Base-by-base conservation (phyloP, 2,888 invertebrate genomes). In the Cremastobaeus sp. region DNA sequence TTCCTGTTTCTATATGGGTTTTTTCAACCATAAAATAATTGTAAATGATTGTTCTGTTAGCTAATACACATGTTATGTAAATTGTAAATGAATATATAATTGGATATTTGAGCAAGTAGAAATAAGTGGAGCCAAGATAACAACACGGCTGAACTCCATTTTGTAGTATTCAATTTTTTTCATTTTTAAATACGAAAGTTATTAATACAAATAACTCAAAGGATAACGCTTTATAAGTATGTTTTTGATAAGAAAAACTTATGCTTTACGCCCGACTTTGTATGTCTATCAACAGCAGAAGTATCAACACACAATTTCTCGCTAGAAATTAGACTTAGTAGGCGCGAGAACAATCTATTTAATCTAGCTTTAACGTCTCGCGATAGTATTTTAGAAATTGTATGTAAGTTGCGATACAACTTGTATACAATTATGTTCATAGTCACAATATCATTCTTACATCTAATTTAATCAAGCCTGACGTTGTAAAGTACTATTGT, bases 121-220 rank as follows among this genome's bases (percentile, higher is more conserved):
- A n/a, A n/a, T n/a, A n/a, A n/a, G n/a, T n/a, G n/a, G n/a, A n/a
- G n/a, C n/a, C n/a, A n/a, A n/a, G n/a, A n/a, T n/a, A n/a, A n/a
- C n/a, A 25, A 8, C 25, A 25, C 8, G 4, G 25, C 25, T 25
- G 8, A 25, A 0, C 94, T 94, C 85, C 20, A 17, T 21, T 43
- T 43, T 9, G 4, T 12, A 41, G 41, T 20, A 21, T n/a, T 17
- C 21, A 12, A 25, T 43, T 43, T 25, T 25, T 43, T 43, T 25
- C 43, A 25, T 9, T 43, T 43, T 25, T 15, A 25, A 6, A 25
- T 8, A 5, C 43, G 43, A 25, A 43, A 43, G n/a, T 12, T 8
- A 2, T 3, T 25, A 25, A 43, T 14, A 41, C 5, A 25, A 21
- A 59, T 17, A 45, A 37, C 37, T 37, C 25, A 3, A 8, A 25